These are phyloP conservation scores for Cichlasoma orientale DNA, from an alignment of 2,797 vertebrate genomes.

Conservation along the genomic window DNA sequence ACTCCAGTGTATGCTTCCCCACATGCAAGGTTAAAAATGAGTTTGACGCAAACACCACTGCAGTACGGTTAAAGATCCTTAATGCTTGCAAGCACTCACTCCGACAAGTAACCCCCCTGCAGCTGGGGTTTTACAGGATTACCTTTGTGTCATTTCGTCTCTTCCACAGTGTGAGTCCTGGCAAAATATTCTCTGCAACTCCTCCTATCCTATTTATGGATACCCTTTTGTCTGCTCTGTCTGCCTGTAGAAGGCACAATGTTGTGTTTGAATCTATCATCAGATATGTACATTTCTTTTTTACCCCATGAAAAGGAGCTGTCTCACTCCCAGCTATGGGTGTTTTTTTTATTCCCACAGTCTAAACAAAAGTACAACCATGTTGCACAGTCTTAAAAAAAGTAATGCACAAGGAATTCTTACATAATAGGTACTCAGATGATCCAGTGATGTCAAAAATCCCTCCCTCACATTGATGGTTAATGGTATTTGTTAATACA, in stretches of 20 bases:
- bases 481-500: background rate
- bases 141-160: background rate
- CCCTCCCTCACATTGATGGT: background rate
- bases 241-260: background rate
- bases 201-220: background rate
- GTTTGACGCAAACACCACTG: background rate
- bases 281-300: background rate
- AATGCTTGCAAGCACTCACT: background rate
- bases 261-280: background rate
- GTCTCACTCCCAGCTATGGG: background rate
- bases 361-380: background rate
- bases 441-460: background rate
- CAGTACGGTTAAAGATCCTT: conserved; percentile 1
- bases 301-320: background rate
- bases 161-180: background rate
- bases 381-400: too few relatives aligned
- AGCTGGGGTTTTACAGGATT: conserved; percentile 2
- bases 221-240: background rate
- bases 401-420: background rate
- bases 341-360: background rate
- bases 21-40: background rate
- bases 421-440: background rate
- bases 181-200: background rate
- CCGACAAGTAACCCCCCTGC: background rate
- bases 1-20: background rate